Evolutionary conservation across 1,140 invertebrate species (phyloP).

Genomic region (Goniozus legneri): DNA sequence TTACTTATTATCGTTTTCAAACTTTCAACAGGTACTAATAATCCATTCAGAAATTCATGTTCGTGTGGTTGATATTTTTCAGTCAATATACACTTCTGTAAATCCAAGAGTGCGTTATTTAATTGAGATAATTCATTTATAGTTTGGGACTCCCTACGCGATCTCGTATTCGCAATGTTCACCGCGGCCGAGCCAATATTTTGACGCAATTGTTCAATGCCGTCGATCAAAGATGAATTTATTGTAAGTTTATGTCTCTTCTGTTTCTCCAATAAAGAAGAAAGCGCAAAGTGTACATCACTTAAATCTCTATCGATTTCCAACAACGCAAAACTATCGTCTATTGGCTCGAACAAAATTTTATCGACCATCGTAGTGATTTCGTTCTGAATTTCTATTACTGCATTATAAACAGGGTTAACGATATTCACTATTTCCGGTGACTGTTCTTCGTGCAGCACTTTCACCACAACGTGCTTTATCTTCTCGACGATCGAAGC

Average conservation of each 20-base stretch:
- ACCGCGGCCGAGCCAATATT: slow-evolving; percentile 25
- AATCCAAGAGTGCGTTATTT: slow-evolving; percentile 31
- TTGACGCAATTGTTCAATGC: slow-evolving; percentile 32
- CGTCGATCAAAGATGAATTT: slow-evolving; percentile 20
- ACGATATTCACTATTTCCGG: slow-evolving; percentile 21
- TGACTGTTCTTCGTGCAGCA: slow-evolving; percentile 17
- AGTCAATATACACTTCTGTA: slow-evolving; percentile 36
- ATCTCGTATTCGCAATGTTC: slow-evolving; percentile 21
- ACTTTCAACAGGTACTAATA: slow-evolving; percentile 26
- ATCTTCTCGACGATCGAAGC: slow-evolving; percentile 28
- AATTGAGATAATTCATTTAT: slow-evolving; percentile 30
- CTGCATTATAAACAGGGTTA: slow-evolving; percentile 22
- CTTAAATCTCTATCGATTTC: slow-evolving; percentile 30
- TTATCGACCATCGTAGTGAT: slow-evolving; percentile 24
- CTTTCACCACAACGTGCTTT: slow-evolving; percentile 26
- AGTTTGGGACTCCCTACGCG: slow-evolving; percentile 24
- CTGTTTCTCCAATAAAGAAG: slow-evolving; percentile 29
- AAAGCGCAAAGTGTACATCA: slow-evolving; percentile 34
- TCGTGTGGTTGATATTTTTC: slow-evolving; percentile 29
- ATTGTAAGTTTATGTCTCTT: slow-evolving; percentile 9
- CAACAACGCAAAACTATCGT: slow-evolving; percentile 17
- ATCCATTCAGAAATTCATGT: slow-evolving; percentile 25
- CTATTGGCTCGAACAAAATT: slow-evolving; percentile 5
- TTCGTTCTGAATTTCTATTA: slow-evolving; percentile 34
- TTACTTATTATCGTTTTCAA: slow-evolving; percentile 25